phyloP scores from a whole-genome alignment of 2,113 vertebrate genomes.

The Procavia capensis region DNA sequence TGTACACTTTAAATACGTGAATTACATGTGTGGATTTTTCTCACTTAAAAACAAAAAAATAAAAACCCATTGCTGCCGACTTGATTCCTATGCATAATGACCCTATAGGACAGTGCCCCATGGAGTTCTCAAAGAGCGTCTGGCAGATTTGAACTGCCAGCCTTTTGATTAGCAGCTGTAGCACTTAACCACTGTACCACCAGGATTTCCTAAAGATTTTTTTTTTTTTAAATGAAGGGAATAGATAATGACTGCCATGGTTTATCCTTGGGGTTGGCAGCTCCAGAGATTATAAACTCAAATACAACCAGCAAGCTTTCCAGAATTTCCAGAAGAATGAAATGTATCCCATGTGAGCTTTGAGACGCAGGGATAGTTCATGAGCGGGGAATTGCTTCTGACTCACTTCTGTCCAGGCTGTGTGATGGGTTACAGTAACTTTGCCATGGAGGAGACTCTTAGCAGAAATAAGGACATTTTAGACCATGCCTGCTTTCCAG shows the following conservation, averaged over 20 bases:
- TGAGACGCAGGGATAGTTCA: neutral
- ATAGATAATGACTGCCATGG: neutral
- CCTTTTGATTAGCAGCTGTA: too few relatives aligned
- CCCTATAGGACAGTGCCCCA: too few relatives aligned
- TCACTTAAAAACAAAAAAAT: neutral
- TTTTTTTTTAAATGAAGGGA: too few relatives aligned
- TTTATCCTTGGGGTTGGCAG: neutral
- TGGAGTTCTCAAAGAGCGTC: too few relatives aligned
- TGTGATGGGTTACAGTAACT: neutral
- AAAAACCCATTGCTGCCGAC: too few relatives aligned
- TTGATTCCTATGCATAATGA: too few relatives aligned
- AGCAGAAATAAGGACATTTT: neutral
- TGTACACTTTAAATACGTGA: neutral
- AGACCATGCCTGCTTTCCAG: neutral
- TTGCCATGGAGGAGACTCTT: neutral
- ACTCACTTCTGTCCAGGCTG: neutral
- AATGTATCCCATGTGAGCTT: neutral
- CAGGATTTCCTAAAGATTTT: too few relatives aligned
- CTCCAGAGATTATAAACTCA: neutral
- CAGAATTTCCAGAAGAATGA: neutral
- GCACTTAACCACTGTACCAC: too few relatives aligned
- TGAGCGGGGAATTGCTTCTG: neutral
- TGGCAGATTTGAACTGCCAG: too few relatives aligned
- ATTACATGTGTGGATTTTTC: neutral
- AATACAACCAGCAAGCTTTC: neutral